Base-by-base conservation (phyloP, 2,797 vertebrate species). In the Etheostoma perlongum region DNA sequence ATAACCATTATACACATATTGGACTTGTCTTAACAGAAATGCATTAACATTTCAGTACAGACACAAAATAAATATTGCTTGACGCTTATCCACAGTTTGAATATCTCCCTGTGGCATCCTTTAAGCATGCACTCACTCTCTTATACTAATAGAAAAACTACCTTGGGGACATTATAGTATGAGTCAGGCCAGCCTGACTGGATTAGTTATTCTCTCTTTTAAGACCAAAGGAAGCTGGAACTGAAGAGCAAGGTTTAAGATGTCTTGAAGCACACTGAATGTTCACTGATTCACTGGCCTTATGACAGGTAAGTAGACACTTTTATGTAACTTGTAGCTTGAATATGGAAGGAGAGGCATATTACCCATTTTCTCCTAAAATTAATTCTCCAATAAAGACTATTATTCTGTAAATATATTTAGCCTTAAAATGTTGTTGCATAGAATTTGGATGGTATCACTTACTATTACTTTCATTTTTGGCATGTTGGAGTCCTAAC, bases 151-250 rank as follows among this genome's bases (percentile, higher is more conserved):
- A 40, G 14, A 53, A 47, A 52, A 44, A 21, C 44, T 9, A 18
- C 33, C 30, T 30, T 30, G 5, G 30, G 30, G 30, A 30, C 30
- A 30, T 30, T 30, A 30, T 30, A 47, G 21, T n/a, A 6, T 65
- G 21, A 72, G 44, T 62, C 63, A 62, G 49, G 49, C 21, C 12
- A 77, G 61, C 7, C 42, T 59, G 33, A 52, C 61, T 65, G 46
- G 18, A 57, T 64, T 18, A 33, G 18, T 46, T 23, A 65, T 33
- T 59, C 33, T 44, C 25, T 52, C 11, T 12, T 14, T 33, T 52
- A 8, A 27, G 6, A 13, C 59, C 44, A 51, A n/a, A 21, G 46
- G 1, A 52, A 49, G 47, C 67, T 42, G 18, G 10, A 44, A 53
- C 4, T 19, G 19, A 7, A 61, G 16, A 14, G 14, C 9, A 30